Evolutionary conservation across 2,113 vertebrate species (phyloP).

Genomic region (Mesoclemmys tuberculata): DNA sequence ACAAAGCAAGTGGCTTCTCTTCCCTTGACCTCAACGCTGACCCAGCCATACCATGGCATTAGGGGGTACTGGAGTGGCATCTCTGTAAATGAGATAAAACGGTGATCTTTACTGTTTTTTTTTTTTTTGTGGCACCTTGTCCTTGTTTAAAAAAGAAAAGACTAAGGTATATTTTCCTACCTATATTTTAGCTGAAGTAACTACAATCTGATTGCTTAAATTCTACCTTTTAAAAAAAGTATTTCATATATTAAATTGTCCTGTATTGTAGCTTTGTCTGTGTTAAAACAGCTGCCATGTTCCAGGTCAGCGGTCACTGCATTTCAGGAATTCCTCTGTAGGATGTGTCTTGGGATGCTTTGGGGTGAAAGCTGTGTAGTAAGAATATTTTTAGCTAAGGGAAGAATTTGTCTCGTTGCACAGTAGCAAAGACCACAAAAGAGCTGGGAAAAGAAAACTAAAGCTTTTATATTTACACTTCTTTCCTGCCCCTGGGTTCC

Average conservation of each 20-base stretch:
- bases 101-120: background rate
- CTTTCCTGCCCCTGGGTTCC: background rate
- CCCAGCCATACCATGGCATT: background rate
- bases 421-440: background rate
- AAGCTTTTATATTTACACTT: background rate
- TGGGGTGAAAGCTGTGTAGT: background rate
- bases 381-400: background rate
- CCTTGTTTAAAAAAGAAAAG: background rate
- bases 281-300: background rate
- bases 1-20: rapidly evolving
- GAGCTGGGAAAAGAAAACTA: background rate
- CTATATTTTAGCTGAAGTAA: background rate
- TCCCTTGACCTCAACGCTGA: background rate
- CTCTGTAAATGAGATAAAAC: background rate
- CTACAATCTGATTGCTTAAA: background rate
- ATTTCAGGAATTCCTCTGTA: rapidly evolving
- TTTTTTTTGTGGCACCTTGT: background rate
- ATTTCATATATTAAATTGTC: rapidly evolving
- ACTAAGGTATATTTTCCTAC: background rate
- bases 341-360: background rate
- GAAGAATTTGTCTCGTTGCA: background rate
- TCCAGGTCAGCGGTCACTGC: background rate
- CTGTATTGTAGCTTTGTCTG: background rate
- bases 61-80: background rate
- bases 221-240: background rate